Conservation (phyloP, 2,113 vertebrate genomes). For the Struthio camelus region DNA sequence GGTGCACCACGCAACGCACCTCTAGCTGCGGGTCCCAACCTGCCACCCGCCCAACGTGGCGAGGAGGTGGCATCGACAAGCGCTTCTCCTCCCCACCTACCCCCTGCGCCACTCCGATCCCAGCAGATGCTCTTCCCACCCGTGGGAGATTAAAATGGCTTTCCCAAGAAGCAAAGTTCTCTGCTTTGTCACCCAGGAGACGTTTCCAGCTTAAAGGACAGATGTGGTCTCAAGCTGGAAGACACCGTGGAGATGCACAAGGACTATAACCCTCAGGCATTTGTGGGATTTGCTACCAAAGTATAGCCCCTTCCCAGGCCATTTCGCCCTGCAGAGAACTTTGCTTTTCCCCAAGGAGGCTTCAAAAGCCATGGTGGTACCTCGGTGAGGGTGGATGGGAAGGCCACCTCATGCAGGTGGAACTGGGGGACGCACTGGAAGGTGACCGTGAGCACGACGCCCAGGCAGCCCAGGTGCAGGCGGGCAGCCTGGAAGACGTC, state of each 20-base stretch:
- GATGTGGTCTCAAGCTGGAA: neutral
- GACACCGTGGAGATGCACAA: neutral
- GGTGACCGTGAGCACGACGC: conserved; percentile 72
- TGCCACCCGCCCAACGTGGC: neutral
- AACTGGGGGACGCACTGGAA: conserved; percentile 76
- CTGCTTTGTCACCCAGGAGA: neutral
- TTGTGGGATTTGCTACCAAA: accelerated
- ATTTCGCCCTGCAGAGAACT: neutral
- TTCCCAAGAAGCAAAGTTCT: neutral
- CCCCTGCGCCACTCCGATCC: neutral
- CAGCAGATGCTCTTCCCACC: neutral
- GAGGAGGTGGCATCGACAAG: neutral
- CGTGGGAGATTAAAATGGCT: neutral
- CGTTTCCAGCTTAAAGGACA: neutral
- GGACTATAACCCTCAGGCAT: too few species aligned
- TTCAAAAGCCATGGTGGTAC: neutral
- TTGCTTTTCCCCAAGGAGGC: neutral
- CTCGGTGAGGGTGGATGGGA: conserved; percentile 76
- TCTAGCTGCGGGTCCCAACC: neutral
- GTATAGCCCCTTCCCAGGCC: neutral
- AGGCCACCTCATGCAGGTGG: conserved; percentile 66
- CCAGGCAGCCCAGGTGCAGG: conserved; percentile 75
- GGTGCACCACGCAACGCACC: accelerated
- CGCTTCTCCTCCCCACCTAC: neutral
- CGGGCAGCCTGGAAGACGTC: conserved; percentile 70